Evolutionary conservation across 2,888 invertebrate species (phyloP).

Genomic region (Macrosoma leucophasiata): DNA sequence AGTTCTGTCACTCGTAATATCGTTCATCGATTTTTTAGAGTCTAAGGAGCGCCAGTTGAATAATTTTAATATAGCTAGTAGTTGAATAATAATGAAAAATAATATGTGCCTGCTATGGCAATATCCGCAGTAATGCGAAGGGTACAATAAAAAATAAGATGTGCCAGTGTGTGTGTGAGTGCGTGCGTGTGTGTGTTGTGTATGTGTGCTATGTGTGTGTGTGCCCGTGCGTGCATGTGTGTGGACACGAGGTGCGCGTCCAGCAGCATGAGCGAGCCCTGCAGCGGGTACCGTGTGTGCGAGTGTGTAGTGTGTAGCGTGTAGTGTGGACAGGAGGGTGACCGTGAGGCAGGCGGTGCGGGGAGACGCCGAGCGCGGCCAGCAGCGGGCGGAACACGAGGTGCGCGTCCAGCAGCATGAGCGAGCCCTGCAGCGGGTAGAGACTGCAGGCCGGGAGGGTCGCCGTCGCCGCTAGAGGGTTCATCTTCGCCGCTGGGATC

Average conservation of each 20-base stretch:
- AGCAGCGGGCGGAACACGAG: conserved; percentile 94
- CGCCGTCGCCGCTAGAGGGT: conserved; percentile 51
- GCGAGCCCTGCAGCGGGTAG: conserved; percentile 87
- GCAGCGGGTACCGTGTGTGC: conserved; percentile 85
- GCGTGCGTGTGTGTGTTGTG: too few relatives aligned
- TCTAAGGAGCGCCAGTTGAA: too few relatives aligned
- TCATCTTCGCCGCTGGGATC: conserved; percentile 65
- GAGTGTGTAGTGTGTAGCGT: too few relatives aligned
- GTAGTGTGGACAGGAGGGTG: conserved; percentile 1
- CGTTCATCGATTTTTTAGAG: too few relatives aligned
- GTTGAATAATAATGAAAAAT: too few relatives aligned
- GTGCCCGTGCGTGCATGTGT: conserved; percentile 91
- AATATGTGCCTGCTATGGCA: too few relatives aligned
- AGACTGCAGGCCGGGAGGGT: conserved; percentile 78
- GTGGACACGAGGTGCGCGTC: conserved; percentile 97
- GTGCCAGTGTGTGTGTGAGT: too few relatives aligned
- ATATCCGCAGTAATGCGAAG: too few relatives aligned
- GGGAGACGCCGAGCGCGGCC: conserved; percentile 91
- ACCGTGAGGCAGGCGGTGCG: conserved; percentile 83
- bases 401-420: conserved; percentile 92
- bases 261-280: conserved; percentile 87
- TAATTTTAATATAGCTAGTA: too few relatives aligned
- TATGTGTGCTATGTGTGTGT: too few relatives aligned
- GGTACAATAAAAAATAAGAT: too few relatives aligned
- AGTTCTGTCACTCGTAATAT: background rate